Conservation (phyloP, 2,113 vertebrate species). For the Sturnus vulgaris region DNA sequence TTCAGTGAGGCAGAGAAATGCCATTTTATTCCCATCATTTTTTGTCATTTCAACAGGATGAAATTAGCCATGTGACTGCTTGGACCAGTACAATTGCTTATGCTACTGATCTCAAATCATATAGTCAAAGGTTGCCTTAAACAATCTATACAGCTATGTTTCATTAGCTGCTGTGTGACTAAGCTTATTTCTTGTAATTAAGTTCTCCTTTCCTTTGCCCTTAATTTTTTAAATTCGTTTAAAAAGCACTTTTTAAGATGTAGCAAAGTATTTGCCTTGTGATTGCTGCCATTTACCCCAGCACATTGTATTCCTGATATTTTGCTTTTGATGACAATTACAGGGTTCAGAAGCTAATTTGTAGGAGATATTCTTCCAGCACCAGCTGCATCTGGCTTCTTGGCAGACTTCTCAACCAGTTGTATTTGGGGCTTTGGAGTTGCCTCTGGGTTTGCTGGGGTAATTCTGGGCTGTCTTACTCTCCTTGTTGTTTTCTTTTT, state of each 20-base stretch:
- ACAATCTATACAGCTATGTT: neutral
- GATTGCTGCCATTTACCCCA: neutral
- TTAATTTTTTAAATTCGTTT: neutral
- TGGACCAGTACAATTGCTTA: neutral
- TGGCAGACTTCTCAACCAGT: conserved; percentile 16
- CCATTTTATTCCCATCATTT: neutral
- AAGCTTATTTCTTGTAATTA: conserved; percentile 10
- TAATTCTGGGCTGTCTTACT: conserved; percentile 21
- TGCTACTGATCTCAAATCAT: neutral
- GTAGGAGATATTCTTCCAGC: neutral
- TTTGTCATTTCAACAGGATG: neutral
- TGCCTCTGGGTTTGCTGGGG: neutral
- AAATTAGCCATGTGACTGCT: neutral
- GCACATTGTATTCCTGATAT: neutral
- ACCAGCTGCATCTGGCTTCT: conserved; percentile 7
- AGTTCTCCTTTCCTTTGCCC: neutral
- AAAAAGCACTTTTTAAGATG: neutral
- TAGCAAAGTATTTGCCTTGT: neutral
- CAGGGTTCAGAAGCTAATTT: conserved; percentile 39
- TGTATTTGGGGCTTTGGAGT: conserved; percentile 15
- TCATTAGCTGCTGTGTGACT: neutral
- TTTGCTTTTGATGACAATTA: conserved; percentile 10
- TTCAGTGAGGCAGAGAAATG: neutral
- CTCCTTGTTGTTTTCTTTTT: conserved; percentile 20
- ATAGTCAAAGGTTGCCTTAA: neutral